A percentile compares a stretch with the other conserved stretches of the same genome.
Conservation (phyloP, 1,140 invertebrate genomes). For the Sipha flava region DNA sequence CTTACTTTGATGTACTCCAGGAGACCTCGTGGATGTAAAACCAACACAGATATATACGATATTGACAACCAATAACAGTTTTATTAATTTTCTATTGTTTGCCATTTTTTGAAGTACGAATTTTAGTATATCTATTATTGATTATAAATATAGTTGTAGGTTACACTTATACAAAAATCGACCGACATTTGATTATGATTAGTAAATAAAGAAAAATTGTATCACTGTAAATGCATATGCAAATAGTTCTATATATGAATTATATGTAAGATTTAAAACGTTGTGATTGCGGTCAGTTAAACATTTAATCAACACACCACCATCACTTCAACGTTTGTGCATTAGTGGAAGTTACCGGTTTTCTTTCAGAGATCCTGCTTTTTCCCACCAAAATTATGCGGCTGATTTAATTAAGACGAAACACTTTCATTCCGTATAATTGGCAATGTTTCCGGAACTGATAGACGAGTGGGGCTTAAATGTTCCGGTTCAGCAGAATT, state of each 20-base stretch:
- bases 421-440: conserved; percentile 20
- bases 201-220: no score
- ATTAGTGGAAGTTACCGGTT: not conserved
- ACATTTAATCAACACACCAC: not conserved
- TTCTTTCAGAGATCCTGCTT: conserved; percentile 9
- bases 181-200: not conserved
- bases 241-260: no score
- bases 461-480: not conserved
- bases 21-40: not conserved
- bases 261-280: not conserved
- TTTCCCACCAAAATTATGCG: not conserved
- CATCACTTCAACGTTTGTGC: not conserved
- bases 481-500: conserved; percentile 22
- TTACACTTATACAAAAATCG: not conserved
- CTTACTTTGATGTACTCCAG: not conserved
- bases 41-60: not conserved
- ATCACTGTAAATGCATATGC: no score
- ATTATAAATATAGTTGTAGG: no score
- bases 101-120: not conserved
- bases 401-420: conserved; percentile 10
- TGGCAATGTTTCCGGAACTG: conserved; percentile 15
- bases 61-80: not conserved
- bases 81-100: not conserved
- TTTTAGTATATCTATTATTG: no score
- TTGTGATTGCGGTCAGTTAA: not conserved